phyloP scores from a whole-genome alignment of 1,140 invertebrate genomes.

The Caenorhabditis elegans region WBcel235 BX284604.4:13108001-13108500 shows the following conservation, averaged over 20 bases:
- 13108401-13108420: background rate
- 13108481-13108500: background rate
- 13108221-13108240: background rate
- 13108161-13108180: too few relatives aligned
- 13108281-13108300: slow-evolving; percentile 2
- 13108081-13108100: slow-evolving; percentile 86
- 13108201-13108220: background rate
- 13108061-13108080: slow-evolving; percentile 88
- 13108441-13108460: background rate
- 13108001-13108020: slow-evolving; percentile 93
- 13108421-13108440: slow-evolving; percentile 4
- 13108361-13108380: slow-evolving; percentile 25
- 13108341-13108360: slow-evolving; percentile 9
- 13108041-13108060: slow-evolving; percentile 88
- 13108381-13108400: background rate
- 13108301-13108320: slow-evolving; percentile 4
- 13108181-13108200: too few relatives aligned
- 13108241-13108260: background rate
- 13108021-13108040: slow-evolving; percentile 32
- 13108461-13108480: background rate
- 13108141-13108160: too few relatives aligned
- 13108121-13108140: slow-evolving; percentile 66
- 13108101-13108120: slow-evolving; percentile 84
- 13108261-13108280: background rate
- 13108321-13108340: background rate